Evolutionary conservation across 2,113 vertebrate species (phyloP).

Genomic region (Shinisaurus crocodilurus): DNA sequence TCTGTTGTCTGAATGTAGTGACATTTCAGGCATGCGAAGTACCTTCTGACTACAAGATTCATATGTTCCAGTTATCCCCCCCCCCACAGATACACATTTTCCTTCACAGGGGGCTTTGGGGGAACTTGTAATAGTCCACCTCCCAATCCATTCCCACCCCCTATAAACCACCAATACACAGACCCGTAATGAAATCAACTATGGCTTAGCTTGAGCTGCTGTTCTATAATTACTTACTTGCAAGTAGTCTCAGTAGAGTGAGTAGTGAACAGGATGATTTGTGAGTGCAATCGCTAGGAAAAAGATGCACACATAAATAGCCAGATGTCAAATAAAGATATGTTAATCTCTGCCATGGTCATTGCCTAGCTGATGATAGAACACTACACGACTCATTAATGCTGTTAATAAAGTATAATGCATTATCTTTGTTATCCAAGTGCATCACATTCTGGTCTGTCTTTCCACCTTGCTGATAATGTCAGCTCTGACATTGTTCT

Average conservation of each 20-base stretch:
- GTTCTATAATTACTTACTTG: constrained; percentile 9
- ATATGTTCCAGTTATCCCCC: neutral
- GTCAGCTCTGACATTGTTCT: constrained; percentile 21
- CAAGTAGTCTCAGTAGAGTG: constrained; percentile 2
- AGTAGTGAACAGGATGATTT: constrained; percentile 6
- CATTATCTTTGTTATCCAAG: constrained; percentile 28
- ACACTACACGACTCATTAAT: constrained; percentile 26
- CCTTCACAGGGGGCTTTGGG: neutral
- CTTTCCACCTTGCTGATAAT: constrained; percentile 30
- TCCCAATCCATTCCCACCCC: neutral
- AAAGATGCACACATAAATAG: constrained; percentile 24
- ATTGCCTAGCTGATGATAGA: constrained; percentile 31
- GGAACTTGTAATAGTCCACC: neutral
- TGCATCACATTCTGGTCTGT: neutral
- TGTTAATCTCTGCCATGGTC: neutral
- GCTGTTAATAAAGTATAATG: constrained; percentile 18
- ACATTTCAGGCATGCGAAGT: neutral
- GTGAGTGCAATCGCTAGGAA: neutral
- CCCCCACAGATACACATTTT: neutral
- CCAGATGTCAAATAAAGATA: constrained; percentile 30
- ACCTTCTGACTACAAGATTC: neutral
- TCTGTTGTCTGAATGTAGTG: neutral
- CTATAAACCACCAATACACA: neutral
- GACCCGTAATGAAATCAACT: neutral
- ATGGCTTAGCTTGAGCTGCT: neutral